A percentile compares a stretch with the other conserved stretches of the same genome.
phyloP scores from a whole-genome alignment of 2,797 vertebrate species.

The Eptatretus atami region DNA sequence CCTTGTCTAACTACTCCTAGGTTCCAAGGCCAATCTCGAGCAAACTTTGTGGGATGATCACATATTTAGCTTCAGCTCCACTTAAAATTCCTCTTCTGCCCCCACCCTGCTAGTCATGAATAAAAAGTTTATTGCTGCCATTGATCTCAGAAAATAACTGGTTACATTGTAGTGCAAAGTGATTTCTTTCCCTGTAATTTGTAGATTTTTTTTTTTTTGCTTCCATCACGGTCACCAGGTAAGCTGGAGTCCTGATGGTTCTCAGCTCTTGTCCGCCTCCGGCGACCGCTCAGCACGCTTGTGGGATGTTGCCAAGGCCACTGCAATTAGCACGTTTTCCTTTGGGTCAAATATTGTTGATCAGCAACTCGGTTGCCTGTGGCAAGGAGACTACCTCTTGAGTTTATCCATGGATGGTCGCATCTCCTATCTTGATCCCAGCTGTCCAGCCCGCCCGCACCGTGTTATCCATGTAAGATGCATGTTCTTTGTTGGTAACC shows the following conservation, averaged over 20 bases:
- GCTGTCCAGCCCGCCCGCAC: conserved; percentile 46
- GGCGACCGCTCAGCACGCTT: conserved; percentile 83
- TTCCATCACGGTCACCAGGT: conserved; percentile 10
- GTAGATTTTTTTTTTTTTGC: background rate
- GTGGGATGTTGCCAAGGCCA: conserved; percentile 45
- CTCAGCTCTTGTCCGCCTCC: conserved; percentile 62
- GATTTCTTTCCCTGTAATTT: background rate
- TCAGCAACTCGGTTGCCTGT: conserved; percentile 86
- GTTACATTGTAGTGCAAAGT: background rate
- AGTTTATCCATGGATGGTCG: conserved; percentile 58
- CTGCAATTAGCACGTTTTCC: conserved; percentile 42
- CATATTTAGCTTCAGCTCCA: too few relatives aligned
- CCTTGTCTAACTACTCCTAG: too few relatives aligned
- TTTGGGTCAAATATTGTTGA: conserved; percentile 43
- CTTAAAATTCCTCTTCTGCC: too few relatives aligned
- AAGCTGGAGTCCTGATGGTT: conserved; percentile 58
- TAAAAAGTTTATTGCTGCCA: conserved; percentile 15
- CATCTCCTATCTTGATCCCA: conserved; percentile 90
- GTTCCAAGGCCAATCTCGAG: too few relatives aligned
- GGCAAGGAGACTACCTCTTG: conserved; percentile 62
- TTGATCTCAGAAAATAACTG: background rate
- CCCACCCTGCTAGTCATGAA: background rate
- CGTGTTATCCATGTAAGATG: conserved; percentile 42
- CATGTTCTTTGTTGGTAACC: background rate
- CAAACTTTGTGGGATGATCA: too few relatives aligned